A percentile compares a stretch with the other conserved stretches of the same genome.
phyloP scores from a whole-genome alignment of 2,113 vertebrate genomes.

The Vulpes ferrilata region DNA sequence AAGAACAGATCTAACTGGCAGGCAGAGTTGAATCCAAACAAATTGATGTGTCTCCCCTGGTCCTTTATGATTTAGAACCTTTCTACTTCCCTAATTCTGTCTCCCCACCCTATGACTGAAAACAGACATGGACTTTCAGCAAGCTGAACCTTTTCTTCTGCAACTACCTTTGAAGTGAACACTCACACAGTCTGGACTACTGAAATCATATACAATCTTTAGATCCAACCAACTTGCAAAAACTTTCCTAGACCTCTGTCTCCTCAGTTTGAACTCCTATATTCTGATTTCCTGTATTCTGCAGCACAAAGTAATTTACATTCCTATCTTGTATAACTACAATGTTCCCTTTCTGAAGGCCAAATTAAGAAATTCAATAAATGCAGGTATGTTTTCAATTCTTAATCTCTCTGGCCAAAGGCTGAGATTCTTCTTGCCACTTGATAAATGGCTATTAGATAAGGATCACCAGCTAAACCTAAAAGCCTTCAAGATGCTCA shows the following conservation, averaged over 20 bases:
- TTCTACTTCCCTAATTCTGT: not conserved
- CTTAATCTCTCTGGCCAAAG: constrained; percentile 20
- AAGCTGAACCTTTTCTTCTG: not conserved
- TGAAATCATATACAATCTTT: not conserved
- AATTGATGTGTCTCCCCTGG: not conserved
- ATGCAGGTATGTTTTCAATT: not conserved
- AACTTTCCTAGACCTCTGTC: not conserved
- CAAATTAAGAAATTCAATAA: constrained; percentile 21
- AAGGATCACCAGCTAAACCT: not conserved
- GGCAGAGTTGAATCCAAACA: not conserved
- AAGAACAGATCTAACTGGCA: not conserved
- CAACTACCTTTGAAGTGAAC: not conserved
- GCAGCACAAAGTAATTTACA: not conserved
- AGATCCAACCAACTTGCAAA: not conserved
- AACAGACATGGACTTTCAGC: not conserved
- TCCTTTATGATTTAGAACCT: not conserved
- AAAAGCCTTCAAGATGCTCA: not conserved
- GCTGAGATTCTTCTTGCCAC: not conserved
- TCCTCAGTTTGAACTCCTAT: not conserved
- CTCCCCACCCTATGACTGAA: not conserved
- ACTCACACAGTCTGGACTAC: not conserved
- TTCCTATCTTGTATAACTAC: not conserved
- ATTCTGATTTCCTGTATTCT: not conserved
- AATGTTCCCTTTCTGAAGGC: not conserved
- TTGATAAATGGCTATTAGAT: not conserved